A percentile compares a stretch with the other conserved stretches of the same genome.
Conservation (phyloP, 1,140 invertebrate species). For the Vollenhovia emeryi region DNA sequence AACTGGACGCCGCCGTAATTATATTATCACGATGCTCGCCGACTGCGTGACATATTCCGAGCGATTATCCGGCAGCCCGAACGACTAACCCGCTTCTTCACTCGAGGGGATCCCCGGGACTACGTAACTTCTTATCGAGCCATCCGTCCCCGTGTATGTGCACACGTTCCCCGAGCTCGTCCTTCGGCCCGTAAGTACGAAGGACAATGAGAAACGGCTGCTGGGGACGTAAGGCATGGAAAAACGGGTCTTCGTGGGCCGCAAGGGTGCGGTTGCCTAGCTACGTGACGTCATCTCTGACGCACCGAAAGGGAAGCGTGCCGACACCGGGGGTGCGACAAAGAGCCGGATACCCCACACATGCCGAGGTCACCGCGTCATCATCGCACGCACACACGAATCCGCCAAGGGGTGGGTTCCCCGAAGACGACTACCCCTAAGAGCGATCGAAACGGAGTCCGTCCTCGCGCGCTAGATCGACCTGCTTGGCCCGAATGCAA, state of each 20-base stretch:
- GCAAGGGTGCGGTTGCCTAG: conserved; percentile 77
- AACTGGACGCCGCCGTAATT: conserved; percentile 19
- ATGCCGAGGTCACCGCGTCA: conserved; percentile 68
- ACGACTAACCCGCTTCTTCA: neutral
- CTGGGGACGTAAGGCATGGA: conserved; percentile 58
- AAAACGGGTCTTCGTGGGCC: conserved; percentile 65
- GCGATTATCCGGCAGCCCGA: conserved; percentile 8
- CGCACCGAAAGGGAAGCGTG: conserved; percentile 67
- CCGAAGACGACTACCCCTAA: neutral
- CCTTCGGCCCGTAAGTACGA: conserved; percentile 19
- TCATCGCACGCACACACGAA: conserved; percentile 47
- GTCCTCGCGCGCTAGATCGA: neutral
- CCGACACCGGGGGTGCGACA: conserved; percentile 34
- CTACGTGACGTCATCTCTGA: conserved; percentile 77
- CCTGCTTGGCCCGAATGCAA: neutral
- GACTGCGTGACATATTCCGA: conserved; percentile 29
- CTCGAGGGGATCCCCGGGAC: conserved; percentile 3
- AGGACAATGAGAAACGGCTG: conserved; percentile 52
- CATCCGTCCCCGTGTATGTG: neutral
- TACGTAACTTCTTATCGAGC: conserved; percentile 43
- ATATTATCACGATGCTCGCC: neutral
- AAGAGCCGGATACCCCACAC: conserved; percentile 50
- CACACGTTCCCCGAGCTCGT: neutral
- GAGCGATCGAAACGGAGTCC: neutral
- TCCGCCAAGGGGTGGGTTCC: conserved; percentile 32